phyloP scores from a whole-genome alignment of 1,140 invertebrate genomes.

The Lucilia cuprina region DNA sequence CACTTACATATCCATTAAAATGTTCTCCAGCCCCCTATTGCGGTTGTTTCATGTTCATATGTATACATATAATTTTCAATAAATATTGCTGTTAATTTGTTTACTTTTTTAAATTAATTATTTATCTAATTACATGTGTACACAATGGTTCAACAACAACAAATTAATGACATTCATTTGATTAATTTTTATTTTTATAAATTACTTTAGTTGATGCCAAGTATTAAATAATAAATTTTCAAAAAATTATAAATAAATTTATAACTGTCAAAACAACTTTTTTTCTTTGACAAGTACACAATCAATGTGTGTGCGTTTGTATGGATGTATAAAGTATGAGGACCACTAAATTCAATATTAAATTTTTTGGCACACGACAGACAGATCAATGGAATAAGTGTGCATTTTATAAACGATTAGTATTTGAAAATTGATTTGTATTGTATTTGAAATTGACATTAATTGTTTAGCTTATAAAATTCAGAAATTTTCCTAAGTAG shows the following conservation, averaged over 20 bases:
- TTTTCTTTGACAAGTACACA: not conserved
- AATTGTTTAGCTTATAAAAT: too few species aligned
- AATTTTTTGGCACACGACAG: not conserved
- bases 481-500: too few species aligned
- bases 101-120: not conserved
- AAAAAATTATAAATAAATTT: not conserved
- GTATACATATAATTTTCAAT: not conserved
- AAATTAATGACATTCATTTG: not conserved
- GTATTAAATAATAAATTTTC: not conserved
- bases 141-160: not conserved
- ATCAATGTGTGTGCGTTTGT: not conserved
- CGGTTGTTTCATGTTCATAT: not conserved
- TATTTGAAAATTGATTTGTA: too few species aligned
- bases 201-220: not conserved
- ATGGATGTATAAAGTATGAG: not conserved
- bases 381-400: too few species aligned
- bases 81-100: not conserved
- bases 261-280: not conserved
- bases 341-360: not conserved
- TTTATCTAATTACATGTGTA: not conserved
- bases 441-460: too few species aligned
- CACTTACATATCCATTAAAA: not conserved
- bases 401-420: too few species aligned
- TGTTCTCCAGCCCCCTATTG: not conserved
- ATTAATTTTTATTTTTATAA: constrained; percentile 1